Conservation (phyloP, 2,797 vertebrate genomes). For the Pangasius krempfi region DNA sequence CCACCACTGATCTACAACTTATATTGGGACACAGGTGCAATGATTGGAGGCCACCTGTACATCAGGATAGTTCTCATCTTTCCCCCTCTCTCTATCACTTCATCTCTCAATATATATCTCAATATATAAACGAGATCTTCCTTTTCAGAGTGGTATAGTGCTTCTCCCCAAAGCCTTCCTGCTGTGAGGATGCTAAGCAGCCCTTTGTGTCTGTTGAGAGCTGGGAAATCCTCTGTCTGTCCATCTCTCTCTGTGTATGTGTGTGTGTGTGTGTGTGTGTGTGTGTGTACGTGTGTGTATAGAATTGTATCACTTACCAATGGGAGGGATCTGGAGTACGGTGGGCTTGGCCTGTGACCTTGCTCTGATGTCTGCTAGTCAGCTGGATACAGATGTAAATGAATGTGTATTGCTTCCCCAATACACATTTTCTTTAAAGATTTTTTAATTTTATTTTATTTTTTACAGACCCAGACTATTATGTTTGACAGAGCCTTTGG, state of each 20-base stretch:
- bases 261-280: too few relatives aligned
- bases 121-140: slow-evolving; percentile 45
- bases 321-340: slow-evolving; percentile 35
- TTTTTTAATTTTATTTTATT: neutral
- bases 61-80: neutral
- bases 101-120: slow-evolving; percentile 38
- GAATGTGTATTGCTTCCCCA: slow-evolving; percentile 41
- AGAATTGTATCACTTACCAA: slow-evolving; percentile 61
- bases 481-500: neutral
- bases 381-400: slow-evolving; percentile 37
- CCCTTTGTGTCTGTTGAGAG: slow-evolving; percentile 71
- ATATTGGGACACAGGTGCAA: neutral
- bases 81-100: slow-evolving; percentile 24
- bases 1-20: neutral
- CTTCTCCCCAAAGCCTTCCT: slow-evolving; percentile 66
- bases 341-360: slow-evolving; percentile 37
- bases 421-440: slow-evolving; percentile 38
- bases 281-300: neutral
- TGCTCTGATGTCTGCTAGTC: slow-evolving; percentile 26
- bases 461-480: neutral
- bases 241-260: neutral
- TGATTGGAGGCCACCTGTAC: neutral
- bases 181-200: slow-evolving; percentile 67
- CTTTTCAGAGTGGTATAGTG: slow-evolving; percentile 65
- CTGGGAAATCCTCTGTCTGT: slow-evolving; percentile 57